Evolutionary conservation across 2,888 invertebrate genomes (phyloP), one percentile per base, ranked within the genome.

Genomic region (Cantharis rustica): DNA sequence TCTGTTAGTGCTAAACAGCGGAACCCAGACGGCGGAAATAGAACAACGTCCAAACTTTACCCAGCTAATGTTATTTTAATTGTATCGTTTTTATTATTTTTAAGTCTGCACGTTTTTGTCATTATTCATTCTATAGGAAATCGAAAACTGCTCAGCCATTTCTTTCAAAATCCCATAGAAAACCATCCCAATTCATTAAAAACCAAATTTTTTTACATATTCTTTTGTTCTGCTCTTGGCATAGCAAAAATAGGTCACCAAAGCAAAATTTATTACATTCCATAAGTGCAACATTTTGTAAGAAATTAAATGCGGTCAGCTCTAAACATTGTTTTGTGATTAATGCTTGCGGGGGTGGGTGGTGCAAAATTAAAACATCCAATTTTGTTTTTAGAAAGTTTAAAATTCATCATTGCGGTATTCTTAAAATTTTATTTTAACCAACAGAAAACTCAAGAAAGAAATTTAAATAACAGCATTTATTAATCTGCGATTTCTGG

Each of bases 21-120:
- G 77, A 79, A 77, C 79, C 80, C 77, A 72, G 72, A 61, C 69
- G 69, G 76, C 75, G 79, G 80, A 80, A 80, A 80, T 80, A 80
- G 80, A 79, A 77, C 74, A 63, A 47, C 15, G 17, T 64, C 27
- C 72, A 27, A 69, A 71, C 69, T 76, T 71, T 73, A 68, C 73
- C 75, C 70, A 63, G 75, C 72, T 72, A 77, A 78, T 75, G 73
- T 63, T 76, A 68, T 73, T 78, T 73, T 78, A 78, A 78, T 78
- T 78, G 70, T 73, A 75, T 71, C 78, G 71, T 61, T 66, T 66
- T 17, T 66, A 20, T 66, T 66, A 17, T 20, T 23, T 16, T 16
- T 47, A 47, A 47, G n/a, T n/a, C 47, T 27, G 26, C n/a, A n/a
- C 7, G 7, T 47, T 47, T 47, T 23, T 47, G 9, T 0, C n/a